Evolutionary conservation across 1,140 invertebrate genomes (phyloP).

Genomic region (Teleopsis dalmanni): DNA sequence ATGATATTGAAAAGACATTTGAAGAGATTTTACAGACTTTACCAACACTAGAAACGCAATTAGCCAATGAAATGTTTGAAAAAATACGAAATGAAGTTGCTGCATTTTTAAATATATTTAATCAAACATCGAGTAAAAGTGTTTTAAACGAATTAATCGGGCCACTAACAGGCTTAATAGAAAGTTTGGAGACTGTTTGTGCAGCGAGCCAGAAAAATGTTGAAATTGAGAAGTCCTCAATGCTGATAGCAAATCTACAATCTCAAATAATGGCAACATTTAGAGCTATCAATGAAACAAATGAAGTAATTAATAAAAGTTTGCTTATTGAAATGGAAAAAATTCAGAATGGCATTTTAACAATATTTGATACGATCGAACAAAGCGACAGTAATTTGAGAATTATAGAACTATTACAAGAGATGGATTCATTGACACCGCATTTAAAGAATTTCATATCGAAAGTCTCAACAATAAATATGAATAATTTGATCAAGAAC

Average conservation of each 20-base stretch:
- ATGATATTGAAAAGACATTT: conserved; percentile 35
- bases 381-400: conserved; percentile 26
- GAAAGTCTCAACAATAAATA: not conserved
- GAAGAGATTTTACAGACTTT: conserved; percentile 33
- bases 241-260: conserved; percentile 27
- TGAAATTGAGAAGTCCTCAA: conserved; percentile 32
- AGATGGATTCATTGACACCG: conserved; percentile 29
- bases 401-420: conserved; percentile 34
- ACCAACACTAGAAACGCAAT: conserved; percentile 28
- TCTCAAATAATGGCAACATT: conserved; percentile 33
- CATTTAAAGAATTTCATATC: conserved; percentile 23
- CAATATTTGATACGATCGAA: conserved; percentile 38
- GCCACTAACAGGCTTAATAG: conserved; percentile 18
- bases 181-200: conserved; percentile 19
- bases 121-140: not conserved
- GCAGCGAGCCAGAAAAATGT: conserved; percentile 15
- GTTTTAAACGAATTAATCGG: conserved; percentile 12
- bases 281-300: conserved; percentile 27
- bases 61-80: conserved; percentile 31
- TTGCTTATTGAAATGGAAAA: conserved; percentile 18
- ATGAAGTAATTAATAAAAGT: conserved; percentile 17
- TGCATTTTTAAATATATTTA: conserved; percentile 15
- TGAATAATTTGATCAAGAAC: not conserved
- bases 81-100: conserved; percentile 12
- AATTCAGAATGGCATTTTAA: conserved; percentile 26